Percentiles rank a stretch among this genome's conserved stretches.
These are phyloP conservation scores for Meloidogyne hapla DNA, from an alignment of 1,140 invertebrate species.

Conservation along the genomic window DNA sequence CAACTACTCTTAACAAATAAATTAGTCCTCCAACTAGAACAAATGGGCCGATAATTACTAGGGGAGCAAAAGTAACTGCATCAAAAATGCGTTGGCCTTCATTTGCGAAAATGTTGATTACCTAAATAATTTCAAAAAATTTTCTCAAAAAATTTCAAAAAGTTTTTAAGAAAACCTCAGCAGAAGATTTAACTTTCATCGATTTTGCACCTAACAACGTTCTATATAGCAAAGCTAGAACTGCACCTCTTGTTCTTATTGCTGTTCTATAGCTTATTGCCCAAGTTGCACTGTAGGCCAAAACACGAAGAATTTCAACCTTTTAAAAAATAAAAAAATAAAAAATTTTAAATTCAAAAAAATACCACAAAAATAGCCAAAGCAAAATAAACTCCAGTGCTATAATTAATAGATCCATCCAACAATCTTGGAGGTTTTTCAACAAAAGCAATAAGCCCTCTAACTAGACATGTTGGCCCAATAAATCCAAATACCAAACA, in stretches of 20 bases:
- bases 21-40: constrained; percentile 69
- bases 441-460: constrained; percentile 56
- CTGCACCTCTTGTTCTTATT: constrained; percentile 70
- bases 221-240: constrained; percentile 71
- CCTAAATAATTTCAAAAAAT: constrained; percentile 65
- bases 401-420: constrained; percentile 44
- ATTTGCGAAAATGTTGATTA: constrained; percentile 73
- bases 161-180: constrained; percentile 67
- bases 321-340: constrained; percentile 54
- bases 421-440: constrained; percentile 42
- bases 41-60: constrained; percentile 72
- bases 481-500: constrained; percentile 69
- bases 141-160: constrained; percentile 6
- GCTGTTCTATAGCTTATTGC: constrained; percentile 70
- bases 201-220: constrained; percentile 71
- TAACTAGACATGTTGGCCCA: constrained; percentile 65
- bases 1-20: constrained; percentile 72
- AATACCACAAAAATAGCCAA: constrained; percentile 51
- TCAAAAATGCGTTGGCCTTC: constrained; percentile 74
- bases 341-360: not conserved
- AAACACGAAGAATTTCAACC: constrained; percentile 70
- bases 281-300: constrained; percentile 71
- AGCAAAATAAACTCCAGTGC: constrained; percentile 50
- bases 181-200: constrained; percentile 69
- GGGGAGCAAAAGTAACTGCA: constrained; percentile 70